These are phyloP conservation scores for Atopsyche davidsoni DNA, from an alignment of 1,140 invertebrate genomes.

Conservation along the genomic window DNA sequence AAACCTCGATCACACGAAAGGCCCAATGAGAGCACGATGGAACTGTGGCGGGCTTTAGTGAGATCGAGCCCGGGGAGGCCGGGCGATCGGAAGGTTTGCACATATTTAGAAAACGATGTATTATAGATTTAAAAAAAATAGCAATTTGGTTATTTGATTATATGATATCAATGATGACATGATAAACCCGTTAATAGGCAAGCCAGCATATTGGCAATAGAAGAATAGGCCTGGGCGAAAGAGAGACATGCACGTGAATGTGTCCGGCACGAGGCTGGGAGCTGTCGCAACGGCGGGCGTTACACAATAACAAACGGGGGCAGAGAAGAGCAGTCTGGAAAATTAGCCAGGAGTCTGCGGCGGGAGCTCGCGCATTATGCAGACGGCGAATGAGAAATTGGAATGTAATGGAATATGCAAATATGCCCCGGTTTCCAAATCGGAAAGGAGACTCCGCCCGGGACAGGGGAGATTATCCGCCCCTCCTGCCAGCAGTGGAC, in stretches of 20 bases:
- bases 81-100: too few relatives aligned
- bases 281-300: neutral
- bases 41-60: too few relatives aligned
- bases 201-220: constrained; percentile 15
- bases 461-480: constrained; percentile 7
- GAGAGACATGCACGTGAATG: constrained; percentile 11
- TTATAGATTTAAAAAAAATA: too few relatives aligned
- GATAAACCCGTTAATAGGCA: too few relatives aligned
- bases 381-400: constrained; percentile 30
- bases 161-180: too few relatives aligned
- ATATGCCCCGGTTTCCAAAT: constrained; percentile 29
- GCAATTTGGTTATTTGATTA: too few relatives aligned
- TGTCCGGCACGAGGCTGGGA: neutral
- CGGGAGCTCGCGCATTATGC: constrained; percentile 22
- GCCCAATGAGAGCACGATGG: too few relatives aligned
- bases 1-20: too few relatives aligned
- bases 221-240: too few relatives aligned
- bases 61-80: too few relatives aligned
- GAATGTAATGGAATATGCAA: constrained; percentile 31
- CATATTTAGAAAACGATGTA: too few relatives aligned
- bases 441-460: constrained; percentile 26
- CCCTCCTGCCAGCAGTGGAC: neutral
- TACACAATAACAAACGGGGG: neutral
- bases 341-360: constrained; percentile 21
- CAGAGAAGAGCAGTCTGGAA: constrained; percentile 5